Percentiles rank a stretch among this genome's conserved stretches.
These are phyloP conservation scores for Petrocephalus sullivani DNA, from an alignment of 2,797 vertebrate species.

Conservation along the genomic window DNA sequence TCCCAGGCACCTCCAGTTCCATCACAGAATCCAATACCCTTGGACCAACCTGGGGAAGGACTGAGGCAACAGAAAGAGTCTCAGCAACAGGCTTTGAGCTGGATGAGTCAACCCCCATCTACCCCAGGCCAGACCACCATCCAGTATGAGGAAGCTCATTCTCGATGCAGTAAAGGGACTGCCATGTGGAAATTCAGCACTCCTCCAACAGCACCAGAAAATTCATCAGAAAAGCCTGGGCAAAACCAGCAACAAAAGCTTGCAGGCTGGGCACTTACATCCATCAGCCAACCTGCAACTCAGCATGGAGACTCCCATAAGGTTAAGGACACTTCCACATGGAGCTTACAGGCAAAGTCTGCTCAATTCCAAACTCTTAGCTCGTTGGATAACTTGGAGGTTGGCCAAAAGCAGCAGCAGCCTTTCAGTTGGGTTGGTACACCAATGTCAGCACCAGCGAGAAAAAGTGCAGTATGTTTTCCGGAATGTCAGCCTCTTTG, in stretches of 20 bases:
- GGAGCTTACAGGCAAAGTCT: neutral
- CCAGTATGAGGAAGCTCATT: slow-evolving; percentile 37
- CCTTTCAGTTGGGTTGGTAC: slow-evolving; percentile 47
- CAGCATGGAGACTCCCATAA: slow-evolving; percentile 28
- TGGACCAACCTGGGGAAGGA: slow-evolving; percentile 18
- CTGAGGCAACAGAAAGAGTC: slow-evolving; percentile 45
- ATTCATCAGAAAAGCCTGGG: slow-evolving; percentile 47
- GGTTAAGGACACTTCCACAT: neutral
- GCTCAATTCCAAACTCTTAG: neutral
- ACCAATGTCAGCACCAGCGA: slow-evolving; percentile 46
- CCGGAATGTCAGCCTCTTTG: slow-evolving; percentile 55
- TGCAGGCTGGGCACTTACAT: slow-evolving; percentile 16
- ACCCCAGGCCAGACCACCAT: slow-evolving; percentile 52
- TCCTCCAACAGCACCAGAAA: slow-evolving; percentile 53
- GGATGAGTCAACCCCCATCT: slow-evolving; percentile 43
- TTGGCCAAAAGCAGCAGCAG: slow-evolving; percentile 45
- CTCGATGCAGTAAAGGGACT: slow-evolving; percentile 44
- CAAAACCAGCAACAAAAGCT: slow-evolving; percentile 33
- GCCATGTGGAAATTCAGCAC: slow-evolving; percentile 53
- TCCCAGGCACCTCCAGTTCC: slow-evolving; percentile 31
- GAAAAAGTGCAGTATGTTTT: slow-evolving; percentile 56
- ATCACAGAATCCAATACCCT: slow-evolving; percentile 44
- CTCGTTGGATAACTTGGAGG: neutral
- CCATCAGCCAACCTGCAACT: slow-evolving; percentile 44
- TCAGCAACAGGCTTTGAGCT: slow-evolving; percentile 37